A percentile compares a stretch with the other conserved stretches of the same genome.
Conservation (phyloP, 2,113 vertebrate species). For the Nothocercus nigrocapillus region DNA sequence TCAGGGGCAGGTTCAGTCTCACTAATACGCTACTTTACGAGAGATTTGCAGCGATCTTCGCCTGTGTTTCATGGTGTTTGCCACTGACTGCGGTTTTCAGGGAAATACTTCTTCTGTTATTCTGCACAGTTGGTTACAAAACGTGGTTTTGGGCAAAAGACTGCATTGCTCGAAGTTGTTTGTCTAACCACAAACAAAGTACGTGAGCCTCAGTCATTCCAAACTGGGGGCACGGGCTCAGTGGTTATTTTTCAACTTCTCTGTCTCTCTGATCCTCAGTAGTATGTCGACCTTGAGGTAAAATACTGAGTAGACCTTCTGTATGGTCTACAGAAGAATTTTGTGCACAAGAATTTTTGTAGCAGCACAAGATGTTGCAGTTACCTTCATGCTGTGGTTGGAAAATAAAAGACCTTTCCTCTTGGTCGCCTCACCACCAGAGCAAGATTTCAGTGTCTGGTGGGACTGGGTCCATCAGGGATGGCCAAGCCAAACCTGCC, state of each 20-base stretch:
- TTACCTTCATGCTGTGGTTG: neutral
- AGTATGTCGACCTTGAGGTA: neutral
- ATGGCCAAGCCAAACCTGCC: neutral
- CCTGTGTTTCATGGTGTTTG: fast-evolving
- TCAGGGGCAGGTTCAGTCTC: neutral
- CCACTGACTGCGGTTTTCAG: fast-evolving
- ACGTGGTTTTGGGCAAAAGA: neutral
- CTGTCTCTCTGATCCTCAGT: neutral
- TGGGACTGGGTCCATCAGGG: neutral
- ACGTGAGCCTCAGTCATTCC: neutral
- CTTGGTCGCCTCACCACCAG: neutral
- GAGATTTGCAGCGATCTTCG: neutral
- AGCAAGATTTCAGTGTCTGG: neutral
- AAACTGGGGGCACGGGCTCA: neutral
- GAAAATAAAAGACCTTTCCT: neutral
- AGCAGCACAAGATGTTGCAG: neutral
- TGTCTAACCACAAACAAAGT: neutral
- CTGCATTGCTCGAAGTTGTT: neutral
- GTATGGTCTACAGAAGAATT: too few relatives aligned
- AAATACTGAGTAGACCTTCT: too few relatives aligned
- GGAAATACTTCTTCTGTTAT: neutral
- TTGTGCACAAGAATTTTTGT: neutral
- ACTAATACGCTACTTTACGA: neutral
- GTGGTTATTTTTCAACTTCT: neutral
- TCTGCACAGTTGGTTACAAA: neutral